phyloP scores from a whole-genome alignment of 53 echinoderm and acorn worm species.

The Hippasteria phrygiana region DNA sequence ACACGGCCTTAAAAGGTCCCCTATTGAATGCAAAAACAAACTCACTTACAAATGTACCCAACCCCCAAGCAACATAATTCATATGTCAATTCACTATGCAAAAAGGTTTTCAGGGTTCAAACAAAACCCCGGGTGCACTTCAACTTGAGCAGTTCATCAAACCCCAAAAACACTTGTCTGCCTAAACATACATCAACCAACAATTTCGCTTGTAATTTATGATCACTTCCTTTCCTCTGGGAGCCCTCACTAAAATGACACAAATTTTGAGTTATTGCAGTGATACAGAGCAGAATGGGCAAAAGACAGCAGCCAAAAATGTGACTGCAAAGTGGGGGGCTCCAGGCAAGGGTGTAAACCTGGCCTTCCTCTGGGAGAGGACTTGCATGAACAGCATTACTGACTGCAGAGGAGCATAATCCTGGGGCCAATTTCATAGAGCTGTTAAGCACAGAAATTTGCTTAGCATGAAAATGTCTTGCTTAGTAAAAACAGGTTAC shows the following conservation, averaged over 20 bases:
- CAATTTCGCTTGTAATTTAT: conserved; percentile 26
- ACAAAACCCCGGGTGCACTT: too few relatives aligned
- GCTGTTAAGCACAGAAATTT: too few relatives aligned
- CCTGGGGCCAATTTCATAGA: neutral
- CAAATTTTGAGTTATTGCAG: conserved; percentile 31
- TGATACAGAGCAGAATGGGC: conserved; percentile 29
- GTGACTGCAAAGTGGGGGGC: conserved; percentile 4
- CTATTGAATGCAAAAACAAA: too few relatives aligned
- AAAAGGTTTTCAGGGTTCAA: too few relatives aligned
- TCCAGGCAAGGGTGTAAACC: conserved; percentile 4
- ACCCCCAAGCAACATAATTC: too few relatives aligned
- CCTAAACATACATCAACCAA: neutral
- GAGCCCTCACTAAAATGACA: conserved; percentile 22
- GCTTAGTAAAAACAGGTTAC: too few relatives aligned
- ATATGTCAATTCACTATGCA: too few relatives aligned
- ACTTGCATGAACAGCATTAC: neutral
- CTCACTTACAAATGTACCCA: too few relatives aligned
- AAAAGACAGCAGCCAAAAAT: conserved; percentile 19
- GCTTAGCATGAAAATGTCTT: too few relatives aligned
- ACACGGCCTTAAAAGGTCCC: too few relatives aligned
- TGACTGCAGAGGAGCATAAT: neutral
- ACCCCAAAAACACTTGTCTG: too few relatives aligned
- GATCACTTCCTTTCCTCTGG: conserved; percentile 10
- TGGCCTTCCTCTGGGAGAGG: neutral
- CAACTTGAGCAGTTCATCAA: too few relatives aligned